These are phyloP conservation scores for Polydrusus tereticollis DNA, from an alignment of 2,888 invertebrate genomes.

Conservation along the genomic window DNA sequence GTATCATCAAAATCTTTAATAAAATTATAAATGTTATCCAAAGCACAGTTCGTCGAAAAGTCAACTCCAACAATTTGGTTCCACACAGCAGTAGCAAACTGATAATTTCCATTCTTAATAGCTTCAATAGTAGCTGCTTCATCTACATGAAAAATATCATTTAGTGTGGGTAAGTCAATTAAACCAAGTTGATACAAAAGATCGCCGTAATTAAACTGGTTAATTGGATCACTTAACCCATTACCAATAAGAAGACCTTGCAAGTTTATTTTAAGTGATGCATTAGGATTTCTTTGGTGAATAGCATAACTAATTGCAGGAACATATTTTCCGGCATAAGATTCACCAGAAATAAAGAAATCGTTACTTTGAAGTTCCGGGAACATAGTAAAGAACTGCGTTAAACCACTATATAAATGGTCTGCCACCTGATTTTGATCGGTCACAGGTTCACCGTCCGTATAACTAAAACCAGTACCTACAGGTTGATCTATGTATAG, in stretches of 20 bases:
- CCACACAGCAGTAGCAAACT: slow-evolving; percentile 74
- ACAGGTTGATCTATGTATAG: slow-evolving; percentile 95
- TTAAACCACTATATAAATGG: slow-evolving; percentile 81
- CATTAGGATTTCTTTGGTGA: slow-evolving; percentile 73
- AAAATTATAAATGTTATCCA: slow-evolving; percentile 34
- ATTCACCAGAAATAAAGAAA: slow-evolving; percentile 92
- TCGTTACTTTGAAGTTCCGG: slow-evolving; percentile 79
- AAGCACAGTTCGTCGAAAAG: slow-evolving; percentile 72
- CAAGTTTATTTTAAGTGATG: slow-evolving; percentile 77
- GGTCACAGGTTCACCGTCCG: slow-evolving; percentile 75
- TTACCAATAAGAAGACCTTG: slow-evolving; percentile 82
- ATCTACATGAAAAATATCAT: slow-evolving; percentile 71
- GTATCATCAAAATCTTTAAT: slow-evolving; percentile 16
- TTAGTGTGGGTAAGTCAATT: slow-evolving; percentile 74
- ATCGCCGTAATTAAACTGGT: slow-evolving; percentile 82
- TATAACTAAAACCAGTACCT: slow-evolving; percentile 89
- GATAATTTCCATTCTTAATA: slow-evolving; percentile 75
- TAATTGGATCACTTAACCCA: slow-evolving; percentile 82
- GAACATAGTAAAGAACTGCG: slow-evolving; percentile 88
- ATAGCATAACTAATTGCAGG: slow-evolving; percentile 85
- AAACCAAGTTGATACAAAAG: slow-evolving; percentile 85
- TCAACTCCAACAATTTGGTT: slow-evolving; percentile 68
- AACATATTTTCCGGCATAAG: slow-evolving; percentile 84
- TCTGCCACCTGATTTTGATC: slow-evolving; percentile 85
- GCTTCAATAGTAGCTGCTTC: slow-evolving; percentile 71